Percentiles rank a stretch among this genome's conserved stretches.
Conservation (phyloP, 2,113 vertebrate species). For the Heliornis fulica region DNA sequence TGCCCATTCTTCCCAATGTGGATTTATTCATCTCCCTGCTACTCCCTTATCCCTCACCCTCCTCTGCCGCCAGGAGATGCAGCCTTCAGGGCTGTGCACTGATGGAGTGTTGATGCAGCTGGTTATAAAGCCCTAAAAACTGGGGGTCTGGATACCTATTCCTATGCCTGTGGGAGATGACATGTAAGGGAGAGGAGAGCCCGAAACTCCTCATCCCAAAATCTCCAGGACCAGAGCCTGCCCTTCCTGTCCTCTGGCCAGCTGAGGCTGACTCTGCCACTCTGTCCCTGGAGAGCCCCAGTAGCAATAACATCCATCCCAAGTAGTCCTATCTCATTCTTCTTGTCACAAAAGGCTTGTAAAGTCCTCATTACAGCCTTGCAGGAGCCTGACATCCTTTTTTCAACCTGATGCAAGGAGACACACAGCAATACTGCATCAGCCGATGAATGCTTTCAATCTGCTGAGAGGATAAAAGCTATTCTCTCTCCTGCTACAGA, state of each 20-base stretch:
- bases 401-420: background rate
- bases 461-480: background rate
- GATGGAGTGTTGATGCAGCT: rapidly evolving
- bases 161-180: background rate
- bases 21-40: rapidly evolving
- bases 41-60: background rate
- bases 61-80: background rate
- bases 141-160: background rate
- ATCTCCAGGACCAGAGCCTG: rapidly evolving
- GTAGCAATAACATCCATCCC: background rate
- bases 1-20: background rate
- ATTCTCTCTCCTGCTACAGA: background rate
- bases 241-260: background rate
- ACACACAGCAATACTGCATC: background rate
- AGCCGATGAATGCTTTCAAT: background rate
- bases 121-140: background rate
- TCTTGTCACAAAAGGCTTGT: background rate
- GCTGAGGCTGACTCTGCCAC: background rate
- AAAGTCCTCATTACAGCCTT: background rate
- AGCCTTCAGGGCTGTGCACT: background rate
- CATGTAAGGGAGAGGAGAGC: background rate
- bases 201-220: background rate
- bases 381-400: background rate
- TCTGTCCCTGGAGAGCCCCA: background rate
- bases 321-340: background rate